These are phyloP conservation scores for Frieseomelitta varia DNA, from an alignment of 1,140 invertebrate genomes.

Conservation along the genomic window DNA sequence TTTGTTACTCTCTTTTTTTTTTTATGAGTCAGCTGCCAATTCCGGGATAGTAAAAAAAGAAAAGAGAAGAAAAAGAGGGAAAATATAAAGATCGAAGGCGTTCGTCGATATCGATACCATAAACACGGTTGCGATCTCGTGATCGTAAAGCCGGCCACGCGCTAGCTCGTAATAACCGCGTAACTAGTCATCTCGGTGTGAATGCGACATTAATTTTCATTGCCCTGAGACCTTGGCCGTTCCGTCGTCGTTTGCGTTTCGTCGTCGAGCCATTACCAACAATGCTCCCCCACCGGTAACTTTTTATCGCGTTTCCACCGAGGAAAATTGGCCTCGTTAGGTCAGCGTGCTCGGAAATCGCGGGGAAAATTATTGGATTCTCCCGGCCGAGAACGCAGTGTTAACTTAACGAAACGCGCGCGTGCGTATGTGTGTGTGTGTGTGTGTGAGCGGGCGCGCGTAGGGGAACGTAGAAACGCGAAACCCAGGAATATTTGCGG, in stretches of 20 bases:
- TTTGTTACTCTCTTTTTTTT: background rate
- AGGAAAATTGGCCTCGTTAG: slow-evolving; percentile 14
- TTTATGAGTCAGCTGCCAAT: background rate
- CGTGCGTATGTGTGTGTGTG: background rate
- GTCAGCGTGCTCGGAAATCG: background rate
- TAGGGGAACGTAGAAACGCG: too few relatives aligned
- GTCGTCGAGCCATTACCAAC: slow-evolving; percentile 42
- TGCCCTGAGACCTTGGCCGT: slow-evolving; percentile 49
- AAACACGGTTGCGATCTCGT: slow-evolving; percentile 8
- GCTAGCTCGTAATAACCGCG: slow-evolving; percentile 41
- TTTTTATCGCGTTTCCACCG: slow-evolving; percentile 19
- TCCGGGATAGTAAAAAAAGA: background rate
- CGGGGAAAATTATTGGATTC: slow-evolving; percentile 1
- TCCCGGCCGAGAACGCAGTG: too few relatives aligned
- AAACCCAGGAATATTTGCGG: background rate
- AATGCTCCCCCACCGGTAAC: slow-evolving; percentile 7
- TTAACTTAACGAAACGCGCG: background rate
- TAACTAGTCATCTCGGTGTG: slow-evolving; percentile 44
- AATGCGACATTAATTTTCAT: slow-evolving; percentile 65
- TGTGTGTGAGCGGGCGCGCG: too few relatives aligned
- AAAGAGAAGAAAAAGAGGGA: background rate
- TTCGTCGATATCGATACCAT: too few relatives aligned
- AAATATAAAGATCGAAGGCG: too few relatives aligned
- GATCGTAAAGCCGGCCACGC: slow-evolving; percentile 50
- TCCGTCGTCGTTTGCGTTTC: slow-evolving; percentile 35